Evolutionary conservation across 2,888 invertebrate genomes (phyloP).

Genomic region (Drosophila yooni): DNA sequence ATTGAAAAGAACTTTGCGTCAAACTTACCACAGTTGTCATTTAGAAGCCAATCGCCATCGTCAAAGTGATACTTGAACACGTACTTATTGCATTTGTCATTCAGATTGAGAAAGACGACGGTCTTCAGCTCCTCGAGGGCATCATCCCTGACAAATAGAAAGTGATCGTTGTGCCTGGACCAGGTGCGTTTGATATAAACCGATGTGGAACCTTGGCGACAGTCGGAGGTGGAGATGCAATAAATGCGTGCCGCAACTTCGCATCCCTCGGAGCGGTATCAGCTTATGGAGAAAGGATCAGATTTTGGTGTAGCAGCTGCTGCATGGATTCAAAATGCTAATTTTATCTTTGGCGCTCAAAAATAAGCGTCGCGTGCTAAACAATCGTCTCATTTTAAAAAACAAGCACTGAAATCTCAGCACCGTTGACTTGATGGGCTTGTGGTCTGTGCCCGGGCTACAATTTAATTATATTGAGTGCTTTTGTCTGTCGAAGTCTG

Average conservation of each 20-base stretch:
- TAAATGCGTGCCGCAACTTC: constrained; percentile 89
- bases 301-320: constrained; percentile 8
- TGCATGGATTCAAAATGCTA: constrained; percentile 57
- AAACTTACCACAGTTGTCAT: constrained; percentile 98
- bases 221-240: constrained; percentile 94
- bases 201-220: constrained; percentile 18
- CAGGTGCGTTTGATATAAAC: constrained; percentile 96
- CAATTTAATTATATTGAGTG: constrained; percentile 79
- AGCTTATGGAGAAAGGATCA: constrained; percentile 27
- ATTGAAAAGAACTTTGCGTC: not conserved
- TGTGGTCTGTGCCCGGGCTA: constrained; percentile 33
- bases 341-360: constrained; percentile 59
- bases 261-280: constrained; percentile 27
- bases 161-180: constrained; percentile 94
- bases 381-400: constrained; percentile 53
- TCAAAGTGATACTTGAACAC: constrained; percentile 93
- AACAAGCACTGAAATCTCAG: constrained; percentile 43
- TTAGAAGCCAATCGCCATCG: constrained; percentile 98
- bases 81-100: constrained; percentile 89
- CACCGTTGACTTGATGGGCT: constrained; percentile 6
- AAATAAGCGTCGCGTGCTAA: constrained; percentile 54
- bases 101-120: constrained; percentile 92
- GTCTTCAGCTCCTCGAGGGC: constrained; percentile 90
- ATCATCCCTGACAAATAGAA: constrained; percentile 93
- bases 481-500: constrained; percentile 63